A percentile compares a stretch with the other conserved stretches of the same genome.
Evolutionary conservation across 2,113 vertebrate species (phyloP).

Genomic region (Vidua chalybeata): DNA sequence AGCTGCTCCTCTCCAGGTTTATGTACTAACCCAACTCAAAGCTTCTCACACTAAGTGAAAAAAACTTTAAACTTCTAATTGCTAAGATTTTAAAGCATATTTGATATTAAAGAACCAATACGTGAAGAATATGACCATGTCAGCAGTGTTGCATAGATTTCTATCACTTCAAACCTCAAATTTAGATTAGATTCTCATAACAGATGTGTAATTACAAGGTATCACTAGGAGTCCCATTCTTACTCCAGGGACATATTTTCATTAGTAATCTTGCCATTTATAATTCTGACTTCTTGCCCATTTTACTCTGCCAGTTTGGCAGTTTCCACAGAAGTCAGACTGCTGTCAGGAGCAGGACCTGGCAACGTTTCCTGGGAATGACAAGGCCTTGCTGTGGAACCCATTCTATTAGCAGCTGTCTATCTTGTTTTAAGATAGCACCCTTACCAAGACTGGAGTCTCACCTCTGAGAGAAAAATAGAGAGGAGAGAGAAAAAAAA

Average conservation of each 20-base stretch:
- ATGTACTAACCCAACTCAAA: neutral
- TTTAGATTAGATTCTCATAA: neutral
- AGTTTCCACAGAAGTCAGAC: neutral
- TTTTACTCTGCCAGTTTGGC: neutral
- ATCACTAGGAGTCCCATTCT: neutral
- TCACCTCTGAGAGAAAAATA: neutral
- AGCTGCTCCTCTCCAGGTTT: neutral
- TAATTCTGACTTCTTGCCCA: neutral
- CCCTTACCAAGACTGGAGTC: neutral
- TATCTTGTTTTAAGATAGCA: neutral
- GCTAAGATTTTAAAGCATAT: neutral
- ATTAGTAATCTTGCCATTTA: neutral
- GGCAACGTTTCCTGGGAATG: neutral
- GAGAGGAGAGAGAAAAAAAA: fast-evolving
- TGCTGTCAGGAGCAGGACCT: neutral
- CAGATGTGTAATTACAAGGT: neutral
- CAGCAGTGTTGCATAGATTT: neutral
- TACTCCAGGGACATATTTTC: neutral
- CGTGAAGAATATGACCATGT: neutral
- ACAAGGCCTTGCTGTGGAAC: neutral
- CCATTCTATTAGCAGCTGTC: neutral
- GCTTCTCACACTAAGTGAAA: neutral
- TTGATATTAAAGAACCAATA: neutral
- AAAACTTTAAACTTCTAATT: neutral
- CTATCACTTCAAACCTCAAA: neutral